A percentile compares a stretch with the other conserved stretches of the same genome.
Conservation (phyloP, 2,797 vertebrate species). For the Coregonus suidteri region DNA sequence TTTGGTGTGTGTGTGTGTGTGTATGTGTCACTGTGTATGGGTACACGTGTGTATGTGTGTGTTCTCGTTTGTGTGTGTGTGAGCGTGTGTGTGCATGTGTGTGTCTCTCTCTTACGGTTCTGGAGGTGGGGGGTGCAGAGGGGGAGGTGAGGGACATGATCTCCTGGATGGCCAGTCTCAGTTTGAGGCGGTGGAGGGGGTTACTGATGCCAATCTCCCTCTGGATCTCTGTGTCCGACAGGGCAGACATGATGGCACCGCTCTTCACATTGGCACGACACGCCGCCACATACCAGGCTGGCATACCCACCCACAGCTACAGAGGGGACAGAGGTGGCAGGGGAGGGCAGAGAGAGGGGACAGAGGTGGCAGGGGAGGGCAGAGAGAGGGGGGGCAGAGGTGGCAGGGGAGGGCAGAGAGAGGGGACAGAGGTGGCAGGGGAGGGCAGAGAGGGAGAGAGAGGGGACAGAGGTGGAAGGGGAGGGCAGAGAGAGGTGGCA, state of each 20-base stretch:
- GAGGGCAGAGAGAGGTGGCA: neutral
- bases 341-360: neutral
- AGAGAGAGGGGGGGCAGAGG: neutral
- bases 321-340: neutral
- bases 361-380: neutral
- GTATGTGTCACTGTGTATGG: neutral
- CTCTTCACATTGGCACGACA: slow-evolving; percentile 97
- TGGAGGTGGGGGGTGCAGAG: slow-evolving; percentile 91
- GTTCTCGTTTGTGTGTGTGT: neutral
- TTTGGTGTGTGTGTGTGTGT: neutral
- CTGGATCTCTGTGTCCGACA: slow-evolving; percentile 97
- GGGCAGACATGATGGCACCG: slow-evolving; percentile 95
- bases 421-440: neutral
- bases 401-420: neutral
- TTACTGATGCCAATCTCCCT: slow-evolving; percentile 97
- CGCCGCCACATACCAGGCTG: slow-evolving; percentile 96
- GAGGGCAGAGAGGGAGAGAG: neutral
- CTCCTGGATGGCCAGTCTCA: slow-evolving; percentile 95
- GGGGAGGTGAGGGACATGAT: slow-evolving; percentile 98
- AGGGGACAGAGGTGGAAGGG: neutral
- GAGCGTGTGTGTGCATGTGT: slow-evolving; percentile 11
- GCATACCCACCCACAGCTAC: slow-evolving; percentile 98
- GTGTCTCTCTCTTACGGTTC: slow-evolving; percentile 83
- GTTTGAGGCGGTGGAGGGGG: slow-evolving; percentile 91
- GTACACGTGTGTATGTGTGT: neutral